Conservation (phyloP, 1,140 invertebrate species). For the Drosophila teissieri region DNA sequence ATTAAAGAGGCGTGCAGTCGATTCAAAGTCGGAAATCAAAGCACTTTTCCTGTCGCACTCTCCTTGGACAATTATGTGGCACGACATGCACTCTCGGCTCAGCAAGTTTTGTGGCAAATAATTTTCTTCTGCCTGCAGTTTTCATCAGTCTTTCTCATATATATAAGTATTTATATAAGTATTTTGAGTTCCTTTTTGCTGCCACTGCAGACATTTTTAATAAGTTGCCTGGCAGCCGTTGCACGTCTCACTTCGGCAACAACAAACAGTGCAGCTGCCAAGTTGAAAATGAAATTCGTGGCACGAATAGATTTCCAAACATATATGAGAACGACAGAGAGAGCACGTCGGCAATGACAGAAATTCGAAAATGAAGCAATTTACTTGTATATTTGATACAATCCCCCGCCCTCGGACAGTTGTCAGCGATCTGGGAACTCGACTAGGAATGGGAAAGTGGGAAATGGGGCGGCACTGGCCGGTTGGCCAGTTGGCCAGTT, state of each 20-base stretch:
- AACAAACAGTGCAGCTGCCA: slow-evolving; percentile 75
- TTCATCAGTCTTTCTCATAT: slow-evolving; percentile 7
- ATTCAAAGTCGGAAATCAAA: slow-evolving; percentile 76
- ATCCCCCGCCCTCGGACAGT: slow-evolving; percentile 53
- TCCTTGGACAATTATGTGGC: slow-evolving; percentile 47
- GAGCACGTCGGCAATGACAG: slow-evolving; percentile 71
- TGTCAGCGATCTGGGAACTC: slow-evolving; percentile 46
- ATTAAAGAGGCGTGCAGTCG: slow-evolving; percentile 64
- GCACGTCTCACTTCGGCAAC: slow-evolving; percentile 67
- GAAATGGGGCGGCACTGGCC: slow-evolving; percentile 37
- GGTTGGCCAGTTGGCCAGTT: slow-evolving; percentile 50
- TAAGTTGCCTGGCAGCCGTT: slow-evolving; percentile 80
- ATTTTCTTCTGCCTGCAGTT: slow-evolving; percentile 55
- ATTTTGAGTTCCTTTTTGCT: slow-evolving; percentile 41
- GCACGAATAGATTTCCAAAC: slow-evolving; percentile 78
- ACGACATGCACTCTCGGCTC: slow-evolving; percentile 39
- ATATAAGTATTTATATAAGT: slow-evolving; percentile 14
- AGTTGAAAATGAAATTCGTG: slow-evolving; percentile 81
- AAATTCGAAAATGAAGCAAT: slow-evolving; percentile 82
- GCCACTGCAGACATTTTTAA: slow-evolving; percentile 78
- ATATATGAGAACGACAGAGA: slow-evolving; percentile 43
- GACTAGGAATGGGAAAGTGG: slow-evolving; percentile 2
- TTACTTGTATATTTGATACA: slow-evolving; percentile 77
- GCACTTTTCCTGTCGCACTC: slow-evolving; percentile 61
- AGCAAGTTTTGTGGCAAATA: slow-evolving; percentile 69